Evolutionary conservation across 2,888 invertebrate genomes (phyloP).

Genomic region (Pristionchus japonicus): DNA sequence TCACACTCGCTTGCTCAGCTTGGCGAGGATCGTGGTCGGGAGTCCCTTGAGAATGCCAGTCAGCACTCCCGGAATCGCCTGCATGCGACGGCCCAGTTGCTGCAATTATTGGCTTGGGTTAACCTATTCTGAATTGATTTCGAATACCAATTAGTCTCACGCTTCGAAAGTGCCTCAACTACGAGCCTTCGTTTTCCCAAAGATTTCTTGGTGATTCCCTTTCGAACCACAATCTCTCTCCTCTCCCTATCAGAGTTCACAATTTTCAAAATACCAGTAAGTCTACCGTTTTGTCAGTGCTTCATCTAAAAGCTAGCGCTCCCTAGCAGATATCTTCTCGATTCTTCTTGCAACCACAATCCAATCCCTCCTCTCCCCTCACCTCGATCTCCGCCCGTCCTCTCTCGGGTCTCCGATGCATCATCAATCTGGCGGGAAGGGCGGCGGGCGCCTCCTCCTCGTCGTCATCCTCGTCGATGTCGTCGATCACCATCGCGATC

Average conservation of each 20-base stretch:
- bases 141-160: too few species aligned
- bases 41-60: slow-evolving; percentile 45
- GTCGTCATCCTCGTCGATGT: slow-evolving; percentile 1
- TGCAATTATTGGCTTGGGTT: too few species aligned
- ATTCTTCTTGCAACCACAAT: not conserved
- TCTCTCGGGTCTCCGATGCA: not conserved
- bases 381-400: slow-evolving; percentile 1
- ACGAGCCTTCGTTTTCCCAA: too few species aligned
- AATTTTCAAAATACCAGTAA: not conserved
- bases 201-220: too few species aligned
- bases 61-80: slow-evolving; percentile 39
- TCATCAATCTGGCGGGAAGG: not conserved
- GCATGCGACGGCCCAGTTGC: not conserved
- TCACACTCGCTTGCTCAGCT: slow-evolving; percentile 38
- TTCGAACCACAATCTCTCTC: too few species aligned
- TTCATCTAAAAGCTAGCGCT: not conserved
- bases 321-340: not conserved
- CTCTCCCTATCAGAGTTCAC: too few species aligned
- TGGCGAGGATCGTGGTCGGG: not conserved
- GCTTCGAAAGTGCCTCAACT: too few species aligned
- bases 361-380: too few species aligned
- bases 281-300: not conserved
- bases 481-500: slow-evolving; percentile 12
- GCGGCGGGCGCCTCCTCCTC: not conserved
- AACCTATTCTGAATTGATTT: too few species aligned